Conservation (phyloP, 2,797 vertebrate species). For the Buphagus erythrorhynchus region DNA sequence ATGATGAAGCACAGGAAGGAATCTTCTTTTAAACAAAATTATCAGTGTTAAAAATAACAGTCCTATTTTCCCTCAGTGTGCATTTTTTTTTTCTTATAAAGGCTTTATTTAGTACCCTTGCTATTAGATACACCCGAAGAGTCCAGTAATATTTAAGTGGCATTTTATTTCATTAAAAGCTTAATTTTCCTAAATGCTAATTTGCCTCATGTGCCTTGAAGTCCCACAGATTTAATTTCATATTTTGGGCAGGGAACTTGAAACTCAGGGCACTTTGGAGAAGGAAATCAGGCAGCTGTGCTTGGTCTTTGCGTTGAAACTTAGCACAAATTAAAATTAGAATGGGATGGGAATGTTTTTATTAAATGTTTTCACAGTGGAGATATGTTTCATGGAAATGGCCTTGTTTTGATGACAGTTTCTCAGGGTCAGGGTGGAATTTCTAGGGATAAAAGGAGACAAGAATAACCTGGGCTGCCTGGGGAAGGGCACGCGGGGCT, state of each 20-base stretch:
- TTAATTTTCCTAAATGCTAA: neutral
- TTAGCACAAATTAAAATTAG: conserved; percentile 42
- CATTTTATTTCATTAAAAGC: neutral
- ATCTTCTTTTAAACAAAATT: conserved; percentile 80
- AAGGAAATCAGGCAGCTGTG: neutral
- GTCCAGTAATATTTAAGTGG: neutral
- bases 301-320: neutral
- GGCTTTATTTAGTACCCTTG: conserved; percentile 25
- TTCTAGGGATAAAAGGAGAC: neutral
- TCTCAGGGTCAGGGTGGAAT: conserved; percentile 42
- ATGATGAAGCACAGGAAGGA: conserved; percentile 82
- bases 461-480: neutral
- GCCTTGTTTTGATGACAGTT: neutral
- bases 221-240: neutral
- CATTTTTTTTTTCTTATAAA: neutral
- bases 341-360: conserved; percentile 58
- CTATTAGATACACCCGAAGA: neutral
- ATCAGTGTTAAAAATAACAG: conserved; percentile 84
- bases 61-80: conserved; percentile 54
- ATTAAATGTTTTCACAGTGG: neutral
- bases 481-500: fast-evolving
- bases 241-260: neutral
- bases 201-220: neutral
- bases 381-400: conserved; percentile 31
- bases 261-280: neutral